Evolutionary conservation across 1,140 invertebrate species (phyloP), one percentile per base, ranked within the genome.

Genomic region (Trypoxylus dichotomus): DNA sequence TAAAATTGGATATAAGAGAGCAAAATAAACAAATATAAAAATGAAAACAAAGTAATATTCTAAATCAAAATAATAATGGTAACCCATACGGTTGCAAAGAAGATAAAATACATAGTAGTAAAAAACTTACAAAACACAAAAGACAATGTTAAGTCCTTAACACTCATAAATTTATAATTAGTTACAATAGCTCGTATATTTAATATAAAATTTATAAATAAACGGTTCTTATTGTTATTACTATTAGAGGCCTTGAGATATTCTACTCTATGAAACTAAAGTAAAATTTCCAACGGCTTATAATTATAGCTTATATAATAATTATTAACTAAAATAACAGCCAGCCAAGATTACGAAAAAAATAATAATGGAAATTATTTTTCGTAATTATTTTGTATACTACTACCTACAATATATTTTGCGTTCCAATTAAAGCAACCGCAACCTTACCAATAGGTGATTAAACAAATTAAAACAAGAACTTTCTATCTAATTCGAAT

Each of bases 221-320:
- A 54, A 58, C 15, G 13, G 47, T 58, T 13, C 5, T 0, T 58
- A 58, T 58, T 19, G 15, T 58, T 58, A 58, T 1, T 58, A 58
- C 2, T 54, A 54, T 54, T 54, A 13, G 0, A 19, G 7, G 6
- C 47, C 47, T 58, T 58, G 47, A 21, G 5, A 58, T 6, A 58
- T 58, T 58, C 47, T 58, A 58, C 47, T 7, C 15, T 58, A 58
- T 21, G 7, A 58, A 58, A 58, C 21, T 58, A 58, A 21, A 2
- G 7, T 8, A 7, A 68, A 15, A 24, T 68, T 68, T 68, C 8
- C 24, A 68, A 29, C 21, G 11, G 24, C 19, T 24, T 25, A 27
- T 10, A 68, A 68, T 68, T 68, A 68, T 68, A 25, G 27, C 24
- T 68, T 68, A 68, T 27, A 24, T 68, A 68, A 68, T 68, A 29